Percentiles rank a stretch among this genome's conserved stretches.
These are phyloP conservation scores for Blastobasis lacticolella DNA, from an alignment of 2,888 invertebrate species.

Conservation along the genomic window DNA sequence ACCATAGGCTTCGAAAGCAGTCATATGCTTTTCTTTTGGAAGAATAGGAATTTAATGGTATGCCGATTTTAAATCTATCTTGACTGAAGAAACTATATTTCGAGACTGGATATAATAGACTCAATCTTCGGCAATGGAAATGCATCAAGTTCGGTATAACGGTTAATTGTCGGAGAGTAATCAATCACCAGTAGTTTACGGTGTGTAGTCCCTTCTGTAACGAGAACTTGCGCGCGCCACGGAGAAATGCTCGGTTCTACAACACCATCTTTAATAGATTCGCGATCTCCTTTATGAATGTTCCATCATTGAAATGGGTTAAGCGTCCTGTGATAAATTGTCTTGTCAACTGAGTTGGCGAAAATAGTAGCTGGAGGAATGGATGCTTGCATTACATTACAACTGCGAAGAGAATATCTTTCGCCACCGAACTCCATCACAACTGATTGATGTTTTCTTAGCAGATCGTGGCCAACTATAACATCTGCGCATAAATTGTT, in stretches of 20 bases:
- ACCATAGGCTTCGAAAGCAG: constrained; percentile 6
- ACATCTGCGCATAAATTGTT: background rate
- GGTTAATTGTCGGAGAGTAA: constrained; percentile 20
- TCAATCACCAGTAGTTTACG: constrained; percentile 18
- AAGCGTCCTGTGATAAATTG: background rate
- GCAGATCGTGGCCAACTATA: background rate
- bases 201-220: constrained; percentile 12
- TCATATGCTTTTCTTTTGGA: background rate
- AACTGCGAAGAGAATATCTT: background rate
- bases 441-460: background rate
- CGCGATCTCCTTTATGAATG: background rate
- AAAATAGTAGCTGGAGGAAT: background rate
- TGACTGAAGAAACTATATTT: constrained; percentile 1
- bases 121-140: constrained; percentile 17
- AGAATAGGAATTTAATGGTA: constrained; percentile 7
- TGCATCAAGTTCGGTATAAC: constrained; percentile 16
- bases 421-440: background rate
- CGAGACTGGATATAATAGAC: constrained; percentile 6
- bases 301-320: background rate
- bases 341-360: too few species aligned
- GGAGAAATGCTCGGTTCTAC: constrained; percentile 11
- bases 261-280: background rate
- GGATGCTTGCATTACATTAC: background rate
- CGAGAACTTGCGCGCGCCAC: constrained; percentile 17
- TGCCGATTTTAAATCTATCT: constrained; percentile 1